Evolutionary conservation across 2,113 vertebrate genomes (phyloP).

Genomic region (Hepsetus odoe): DNA sequence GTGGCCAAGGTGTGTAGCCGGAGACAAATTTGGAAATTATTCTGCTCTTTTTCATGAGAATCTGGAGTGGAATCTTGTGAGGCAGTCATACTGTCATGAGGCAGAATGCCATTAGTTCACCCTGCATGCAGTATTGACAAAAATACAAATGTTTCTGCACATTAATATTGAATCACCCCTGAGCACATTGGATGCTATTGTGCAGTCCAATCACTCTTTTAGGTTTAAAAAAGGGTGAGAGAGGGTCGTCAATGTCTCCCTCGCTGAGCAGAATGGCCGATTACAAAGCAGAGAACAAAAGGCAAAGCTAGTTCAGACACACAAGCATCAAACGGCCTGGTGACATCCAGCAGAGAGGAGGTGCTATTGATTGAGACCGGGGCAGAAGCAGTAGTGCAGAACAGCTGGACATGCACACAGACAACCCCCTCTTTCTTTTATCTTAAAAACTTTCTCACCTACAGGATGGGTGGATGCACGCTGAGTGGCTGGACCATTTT

Average conservation of each 20-base stretch:
- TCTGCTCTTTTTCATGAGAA: constrained; percentile 48
- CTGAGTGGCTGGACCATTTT: constrained; percentile 14
- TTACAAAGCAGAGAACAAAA: constrained; percentile 39
- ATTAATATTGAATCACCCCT: constrained; percentile 63
- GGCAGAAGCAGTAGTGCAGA: constrained; percentile 58
- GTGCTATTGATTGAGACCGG: constrained; percentile 64
- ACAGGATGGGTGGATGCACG: constrained; percentile 11
- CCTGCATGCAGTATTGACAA: constrained; percentile 70
- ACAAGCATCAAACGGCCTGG: constrained; percentile 66
- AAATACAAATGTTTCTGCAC: constrained; percentile 66
- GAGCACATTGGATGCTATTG: not conserved
- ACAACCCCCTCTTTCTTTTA: not conserved
- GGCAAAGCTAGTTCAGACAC: constrained; percentile 20
- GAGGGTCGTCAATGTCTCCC: constrained; percentile 1
- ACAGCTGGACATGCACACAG: not conserved
- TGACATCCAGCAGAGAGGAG: constrained; percentile 40
- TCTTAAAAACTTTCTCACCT: not conserved
- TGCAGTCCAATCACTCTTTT: constrained; percentile 12
- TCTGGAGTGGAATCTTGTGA: constrained; percentile 33
- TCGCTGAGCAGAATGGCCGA: constrained; percentile 2
- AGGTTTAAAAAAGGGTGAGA: not conserved
- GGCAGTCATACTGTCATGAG: too few species aligned
- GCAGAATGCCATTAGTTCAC: constrained; percentile 51
- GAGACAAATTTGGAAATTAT: constrained; percentile 21
- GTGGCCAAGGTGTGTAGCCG: constrained; percentile 45